phyloP scores from a whole-genome alignment of 1,140 invertebrate species.

The Alviniconcha marisindica region DNA sequence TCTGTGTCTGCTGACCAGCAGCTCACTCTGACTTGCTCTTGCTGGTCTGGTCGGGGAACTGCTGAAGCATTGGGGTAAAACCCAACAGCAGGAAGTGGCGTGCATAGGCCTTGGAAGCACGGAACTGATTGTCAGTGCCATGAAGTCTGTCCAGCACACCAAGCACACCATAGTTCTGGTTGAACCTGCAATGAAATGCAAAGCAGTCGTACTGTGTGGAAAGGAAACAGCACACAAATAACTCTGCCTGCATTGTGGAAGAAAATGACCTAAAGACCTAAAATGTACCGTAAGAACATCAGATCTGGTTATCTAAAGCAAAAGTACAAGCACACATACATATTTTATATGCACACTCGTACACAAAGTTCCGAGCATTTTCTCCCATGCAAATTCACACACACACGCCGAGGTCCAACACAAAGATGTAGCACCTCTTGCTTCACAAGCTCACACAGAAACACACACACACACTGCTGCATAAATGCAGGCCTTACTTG shows the following conservation, averaged over 20 bases:
- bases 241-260: no score
- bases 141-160: slow-evolving; percentile 91
- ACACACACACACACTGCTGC: slow-evolving; percentile 79
- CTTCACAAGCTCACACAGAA: background rate
- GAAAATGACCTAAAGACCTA: no score
- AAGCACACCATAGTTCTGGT: slow-evolving; percentile 88
- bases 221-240: background rate
- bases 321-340: no score
- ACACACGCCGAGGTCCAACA: background rate
- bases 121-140: slow-evolving; percentile 88
- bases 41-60: slow-evolving; percentile 82
- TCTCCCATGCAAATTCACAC: background rate
- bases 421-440: background rate
- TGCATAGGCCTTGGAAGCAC: slow-evolving; percentile 84
- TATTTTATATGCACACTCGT: no score
- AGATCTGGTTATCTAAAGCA: no score
- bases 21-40: slow-evolving; percentile 63
- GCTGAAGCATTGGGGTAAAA: slow-evolving; percentile 84
- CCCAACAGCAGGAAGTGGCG: slow-evolving; percentile 90
- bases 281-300: no score
- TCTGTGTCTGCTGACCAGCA: background rate
- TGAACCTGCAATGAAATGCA: slow-evolving; percentile 66
- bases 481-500: no score
- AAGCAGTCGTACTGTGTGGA: background rate
- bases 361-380: no score